Evolutionary conservation across 2,797 vertebrate species (phyloP), one percentile per base, ranked within the genome.

Genomic region (Centroberyx gerrardi): DNA sequence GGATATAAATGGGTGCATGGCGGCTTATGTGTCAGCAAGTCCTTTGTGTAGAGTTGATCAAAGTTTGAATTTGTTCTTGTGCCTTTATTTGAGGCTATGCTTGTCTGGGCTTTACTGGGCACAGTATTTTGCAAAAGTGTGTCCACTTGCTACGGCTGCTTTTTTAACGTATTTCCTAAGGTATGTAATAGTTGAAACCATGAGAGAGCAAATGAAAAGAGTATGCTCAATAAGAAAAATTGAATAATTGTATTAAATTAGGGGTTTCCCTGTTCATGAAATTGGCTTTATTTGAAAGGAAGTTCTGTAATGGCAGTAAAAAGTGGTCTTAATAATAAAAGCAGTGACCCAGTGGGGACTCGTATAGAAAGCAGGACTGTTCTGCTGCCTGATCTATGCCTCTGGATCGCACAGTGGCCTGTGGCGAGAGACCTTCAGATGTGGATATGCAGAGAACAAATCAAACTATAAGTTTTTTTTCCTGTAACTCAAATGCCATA

Each of bases 251-350:
- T 29, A 76, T 85, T 73, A 83, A 84, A 85, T 80, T 66, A 77
- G 62, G 84, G 83, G 58, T 67, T 90, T 84, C 79, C 68, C 67
- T 77, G 44, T 59, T 76, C 66, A 61, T 71, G 44, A 80, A 85
- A 68, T 58, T 86, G 80, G 79, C 68, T 61, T 56, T 70, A 58
- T 90, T 87, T 87, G 49, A 89, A 81, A 85, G 83, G 72, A 74
- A 64, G 65, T 86, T 87, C 69, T 60, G 86, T 90, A 88, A 92
- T 85, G 80, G 85, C 52, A 62, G 85, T 86, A 73, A 63, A 85
- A 42, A 18, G 15, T 33, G 69, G 62, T 82, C 62, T 85, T 72
- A 81, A 87, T 90, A 88, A 80, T 84, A 87, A 88, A 88, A 74
- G 76, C 72, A 60, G 62, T 76, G 74, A 82, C 78, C 74, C 84